A percentile compares a stretch with the other conserved stretches of the same genome.
phyloP scores from a whole-genome alignment of 2,888 invertebrate species.

The Agriopis aurantiaria region DNA sequence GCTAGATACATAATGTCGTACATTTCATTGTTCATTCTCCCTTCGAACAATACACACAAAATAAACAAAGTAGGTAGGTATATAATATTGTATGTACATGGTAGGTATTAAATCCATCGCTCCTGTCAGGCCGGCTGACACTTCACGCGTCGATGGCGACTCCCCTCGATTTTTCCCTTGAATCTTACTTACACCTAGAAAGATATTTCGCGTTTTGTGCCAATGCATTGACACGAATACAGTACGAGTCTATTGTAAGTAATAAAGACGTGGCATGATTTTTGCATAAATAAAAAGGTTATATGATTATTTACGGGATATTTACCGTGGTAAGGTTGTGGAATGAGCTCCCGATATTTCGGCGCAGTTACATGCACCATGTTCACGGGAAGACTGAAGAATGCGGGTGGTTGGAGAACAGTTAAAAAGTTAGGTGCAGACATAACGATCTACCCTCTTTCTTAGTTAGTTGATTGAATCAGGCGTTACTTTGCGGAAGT shows the following conservation, averaged over 20 bases:
- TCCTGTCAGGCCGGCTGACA: conserved; percentile 11
- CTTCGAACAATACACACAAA: not conserved
- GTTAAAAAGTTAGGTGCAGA: too few relatives aligned
- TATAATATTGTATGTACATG: too few relatives aligned
- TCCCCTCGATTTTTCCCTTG: conserved; percentile 1
- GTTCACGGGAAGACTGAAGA: too few relatives aligned
- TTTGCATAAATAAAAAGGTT: too few relatives aligned
- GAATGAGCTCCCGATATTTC: too few relatives aligned
- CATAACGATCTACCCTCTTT: too few relatives aligned
- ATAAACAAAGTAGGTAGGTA: not conserved
- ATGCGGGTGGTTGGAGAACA: too few relatives aligned
- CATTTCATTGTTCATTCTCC: not conserved
- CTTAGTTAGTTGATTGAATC: too few relatives aligned
- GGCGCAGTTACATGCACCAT: too few relatives aligned
- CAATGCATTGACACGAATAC: conserved; percentile 8
- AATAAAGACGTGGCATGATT: not conserved
- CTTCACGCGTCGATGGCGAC: conserved; percentile 9
- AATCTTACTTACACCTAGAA: not conserved
- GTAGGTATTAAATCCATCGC: conserved; percentile 2
- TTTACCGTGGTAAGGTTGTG: too few relatives aligned
- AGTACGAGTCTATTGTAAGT: not conserved
- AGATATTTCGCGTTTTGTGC: conserved; percentile 2
- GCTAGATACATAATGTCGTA: not conserved
- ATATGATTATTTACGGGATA: too few relatives aligned
- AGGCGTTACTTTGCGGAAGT: too few relatives aligned